Evolutionary conservation across 2,888 invertebrate species (phyloP), one percentile per base, ranked within the genome.

Genomic region (Glomeris marginata): DNA sequence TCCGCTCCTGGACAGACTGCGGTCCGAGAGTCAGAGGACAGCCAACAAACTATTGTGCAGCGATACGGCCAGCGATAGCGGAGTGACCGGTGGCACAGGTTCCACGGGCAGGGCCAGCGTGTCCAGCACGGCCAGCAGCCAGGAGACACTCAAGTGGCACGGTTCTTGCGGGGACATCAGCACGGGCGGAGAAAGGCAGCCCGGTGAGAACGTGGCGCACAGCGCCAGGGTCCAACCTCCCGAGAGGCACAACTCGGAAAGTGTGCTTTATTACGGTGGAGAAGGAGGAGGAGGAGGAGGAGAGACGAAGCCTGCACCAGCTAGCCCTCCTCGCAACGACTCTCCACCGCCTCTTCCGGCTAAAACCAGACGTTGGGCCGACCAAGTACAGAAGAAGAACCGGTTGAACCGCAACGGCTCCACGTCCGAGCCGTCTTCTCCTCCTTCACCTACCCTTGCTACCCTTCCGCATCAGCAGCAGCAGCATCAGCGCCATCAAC

Each of bases 91-190:
- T 38, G 53, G 61, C 18, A 61, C 62, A 48, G 58, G 59, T 35
- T 62, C 62, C 36, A 60, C 58, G 53, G 64, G 63, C 20, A 67
- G 77, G 51, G 77, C 77, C 62, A 77, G 77, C 64, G 63, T 64
- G 21, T 61, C 63, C 6, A 66, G 65, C 18, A 76, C 75, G 59
- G 76, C 75, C n/a, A 81, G 81, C 38, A 61, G 61, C 47, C 80
- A 80, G 61, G 84, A 84, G 63, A 83, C 84, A 2, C 69, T 83
- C 6, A 84, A 83, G 67, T 83, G 82, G 81, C 77, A 82, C 61
- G 80, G 80, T 41, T 81, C 80, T 4, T 75, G 79, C 70, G 80
- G 79, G 66, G 81, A 82, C 63, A 75, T 82, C 41, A 79, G 78
- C 54, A 18, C 45, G 16, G 50, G 53, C 34, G 51, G 47, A 3